Conservation (phyloP, 2,797 vertebrate genomes). For the Margarornis squamiger region DNA sequence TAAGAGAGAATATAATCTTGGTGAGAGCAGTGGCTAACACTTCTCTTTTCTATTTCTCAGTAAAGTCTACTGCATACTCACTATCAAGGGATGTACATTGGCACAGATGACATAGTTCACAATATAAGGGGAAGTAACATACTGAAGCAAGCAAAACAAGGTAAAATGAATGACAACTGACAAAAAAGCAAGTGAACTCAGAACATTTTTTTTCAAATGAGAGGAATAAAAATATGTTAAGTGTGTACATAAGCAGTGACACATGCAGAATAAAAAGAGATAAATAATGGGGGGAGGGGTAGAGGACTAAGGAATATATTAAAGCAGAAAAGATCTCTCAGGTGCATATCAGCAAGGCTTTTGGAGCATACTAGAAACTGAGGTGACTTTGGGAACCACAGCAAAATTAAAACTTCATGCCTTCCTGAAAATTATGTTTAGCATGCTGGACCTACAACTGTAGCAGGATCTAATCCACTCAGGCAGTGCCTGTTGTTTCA, state of each 20-base stretch:
- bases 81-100: constrained; percentile 68
- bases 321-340: background rate
- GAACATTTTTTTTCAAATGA: constrained; percentile 67
- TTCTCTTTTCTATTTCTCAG: constrained; percentile 77
- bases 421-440: background rate
- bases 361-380: background rate
- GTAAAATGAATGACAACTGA: constrained; percentile 75
- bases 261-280: constrained; percentile 62
- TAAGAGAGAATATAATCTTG: constrained; percentile 79
- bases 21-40: constrained; percentile 79
- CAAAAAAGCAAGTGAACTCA: constrained; percentile 73
- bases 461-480: background rate
- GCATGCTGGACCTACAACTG: background rate
- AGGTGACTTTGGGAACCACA: background rate
- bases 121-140: constrained; percentile 69
- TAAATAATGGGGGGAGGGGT: constrained; percentile 46
- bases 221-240: constrained; percentile 73
- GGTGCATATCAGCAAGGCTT: background rate
- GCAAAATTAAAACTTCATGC: background rate
- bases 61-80: constrained; percentile 75
- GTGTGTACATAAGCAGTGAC: constrained; percentile 61
- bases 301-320: background rate
- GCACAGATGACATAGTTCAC: constrained; percentile 73
- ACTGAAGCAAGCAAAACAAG: constrained; percentile 74
- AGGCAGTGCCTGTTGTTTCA: background rate